Base-by-base conservation (phyloP, 1,140 invertebrate genomes). In the Eufriesea mexicana region DNA sequence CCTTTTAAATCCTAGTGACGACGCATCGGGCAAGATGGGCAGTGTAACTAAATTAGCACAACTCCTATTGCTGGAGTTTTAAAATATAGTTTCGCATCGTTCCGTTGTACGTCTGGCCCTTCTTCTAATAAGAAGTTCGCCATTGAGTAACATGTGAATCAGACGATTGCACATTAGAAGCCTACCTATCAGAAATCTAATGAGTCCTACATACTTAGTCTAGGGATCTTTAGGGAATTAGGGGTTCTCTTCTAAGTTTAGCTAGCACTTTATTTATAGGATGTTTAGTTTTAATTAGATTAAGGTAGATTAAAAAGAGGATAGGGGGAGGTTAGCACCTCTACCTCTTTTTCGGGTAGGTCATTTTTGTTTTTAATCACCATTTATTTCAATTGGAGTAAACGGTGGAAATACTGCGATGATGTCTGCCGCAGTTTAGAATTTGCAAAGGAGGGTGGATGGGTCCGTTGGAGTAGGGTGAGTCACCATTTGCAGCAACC, bases 401-500 rank as follows among this genome's bases (percentile, higher is more conserved):
- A 23, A n/a, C 28, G 20, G 25, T 42, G 10, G 20, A 61, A 5
- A 0, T n/a, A 18, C 28, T 59, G 42, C 42, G 57, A 72, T 25
- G 72, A 35, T 45, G 25, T 14, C 8, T 61, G 9, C 23, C 47
- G 57, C n/a, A 54, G 18, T 1, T 42, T 57, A 14, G 28, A 18
- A 1, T 79, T 75, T 74, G 10, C 18, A 18, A 57, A n/a, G 72
- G 72, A 16, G 71, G 79, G 79, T 18, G 71, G 79, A 49, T 18
- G 62, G 79, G 79, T 0, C 0, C 62, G 35, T 8, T 2, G 51
- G 73, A 59, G 45, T 76, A 76, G 73, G 79, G 79, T 0, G 79
- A 76, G 73, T 82, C 79, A 76, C 79, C 28, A 18, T n/a, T 76
- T 82, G 73, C 73, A 76, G 79, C 72, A 82, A 82, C 79, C 73